Evolutionary conservation across 2,888 invertebrate genomes (phyloP).

Genomic region (Thumatha senex): DNA sequence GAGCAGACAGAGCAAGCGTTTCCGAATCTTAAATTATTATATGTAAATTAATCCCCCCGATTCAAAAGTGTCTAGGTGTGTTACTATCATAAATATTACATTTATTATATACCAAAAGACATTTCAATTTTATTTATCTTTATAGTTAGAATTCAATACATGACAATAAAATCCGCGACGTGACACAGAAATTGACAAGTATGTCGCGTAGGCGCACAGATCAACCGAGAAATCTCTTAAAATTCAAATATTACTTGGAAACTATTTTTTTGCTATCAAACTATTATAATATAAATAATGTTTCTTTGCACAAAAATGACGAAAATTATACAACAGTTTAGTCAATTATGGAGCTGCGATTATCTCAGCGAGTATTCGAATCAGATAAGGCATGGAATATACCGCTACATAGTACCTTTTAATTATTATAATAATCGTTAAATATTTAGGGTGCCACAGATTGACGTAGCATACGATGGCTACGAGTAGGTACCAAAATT

Average conservation of each 20-base stretch:
- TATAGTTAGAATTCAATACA: neutral
- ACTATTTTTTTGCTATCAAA: conserved; percentile 30
- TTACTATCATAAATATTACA: no score
- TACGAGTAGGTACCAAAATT: no score
- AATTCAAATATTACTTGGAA: conserved; percentile 22
- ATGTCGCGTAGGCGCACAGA: conserved; percentile 7
- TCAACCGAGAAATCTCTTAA: conserved; percentile 18
- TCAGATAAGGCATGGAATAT: conserved; percentile 30
- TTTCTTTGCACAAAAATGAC: conserved; percentile 27
- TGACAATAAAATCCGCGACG: conserved; percentile 1
- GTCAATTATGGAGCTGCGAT: conserved; percentile 30
- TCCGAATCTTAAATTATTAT: no score
- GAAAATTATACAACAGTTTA: conserved; percentile 35
- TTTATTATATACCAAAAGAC: no score
- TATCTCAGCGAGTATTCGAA: conserved; percentile 35
- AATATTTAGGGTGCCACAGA: conserved; percentile 15
- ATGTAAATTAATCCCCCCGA: no score
- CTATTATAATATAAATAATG: conserved; percentile 23
- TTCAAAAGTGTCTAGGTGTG: no score
- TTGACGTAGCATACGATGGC: neutral
- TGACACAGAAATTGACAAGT: conserved; percentile 2
- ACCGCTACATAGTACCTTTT: conserved; percentile 35
- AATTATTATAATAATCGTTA: conserved; percentile 33
- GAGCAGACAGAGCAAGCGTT: no score
- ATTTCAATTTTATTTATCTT: neutral